Conservation (phyloP, 2,888 invertebrate species). For the Chloromyia formosa region DNA sequence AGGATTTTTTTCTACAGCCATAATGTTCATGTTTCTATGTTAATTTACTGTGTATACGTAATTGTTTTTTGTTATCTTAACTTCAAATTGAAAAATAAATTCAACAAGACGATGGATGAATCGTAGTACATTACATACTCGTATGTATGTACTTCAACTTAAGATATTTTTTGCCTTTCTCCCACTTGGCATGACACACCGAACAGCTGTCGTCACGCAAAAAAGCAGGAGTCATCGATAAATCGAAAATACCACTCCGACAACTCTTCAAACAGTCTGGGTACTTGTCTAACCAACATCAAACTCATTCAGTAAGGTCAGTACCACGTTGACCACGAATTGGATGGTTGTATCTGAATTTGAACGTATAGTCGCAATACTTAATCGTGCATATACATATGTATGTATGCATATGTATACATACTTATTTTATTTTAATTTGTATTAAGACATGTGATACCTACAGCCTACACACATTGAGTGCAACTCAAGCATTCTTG, state of each 20-base stretch:
- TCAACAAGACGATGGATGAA: too few species aligned
- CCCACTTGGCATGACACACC: slow-evolving; percentile 33
- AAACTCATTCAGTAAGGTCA: slow-evolving; percentile 39
- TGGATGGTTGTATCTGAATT: background rate
- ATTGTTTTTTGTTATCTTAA: too few species aligned
- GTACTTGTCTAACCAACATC: slow-evolving; percentile 39
- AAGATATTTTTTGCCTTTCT: background rate
- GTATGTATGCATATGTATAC: background rate
- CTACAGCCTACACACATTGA: slow-evolving; percentile 3
- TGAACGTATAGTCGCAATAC: background rate
- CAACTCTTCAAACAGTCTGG: slow-evolving; percentile 12
- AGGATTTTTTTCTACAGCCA: too few species aligned
- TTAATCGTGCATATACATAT: background rate
- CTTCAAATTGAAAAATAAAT: too few species aligned
- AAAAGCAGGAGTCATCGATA: slow-evolving; percentile 25
- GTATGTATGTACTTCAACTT: too few species aligned
- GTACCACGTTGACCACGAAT: slow-evolving; percentile 35
- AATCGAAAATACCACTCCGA: slow-evolving; percentile 10
- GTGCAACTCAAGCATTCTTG: background rate
- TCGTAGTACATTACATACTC: too few species aligned
- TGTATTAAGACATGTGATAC: slow-evolving; percentile 32
- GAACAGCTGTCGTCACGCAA: slow-evolving; percentile 18
- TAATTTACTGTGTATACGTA: too few species aligned
- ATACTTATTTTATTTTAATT: slow-evolving; percentile 10
- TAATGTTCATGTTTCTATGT: too few species aligned